phyloP scores from a whole-genome alignment of 2,113 vertebrate genomes.

The Sapajus apella region DNA sequence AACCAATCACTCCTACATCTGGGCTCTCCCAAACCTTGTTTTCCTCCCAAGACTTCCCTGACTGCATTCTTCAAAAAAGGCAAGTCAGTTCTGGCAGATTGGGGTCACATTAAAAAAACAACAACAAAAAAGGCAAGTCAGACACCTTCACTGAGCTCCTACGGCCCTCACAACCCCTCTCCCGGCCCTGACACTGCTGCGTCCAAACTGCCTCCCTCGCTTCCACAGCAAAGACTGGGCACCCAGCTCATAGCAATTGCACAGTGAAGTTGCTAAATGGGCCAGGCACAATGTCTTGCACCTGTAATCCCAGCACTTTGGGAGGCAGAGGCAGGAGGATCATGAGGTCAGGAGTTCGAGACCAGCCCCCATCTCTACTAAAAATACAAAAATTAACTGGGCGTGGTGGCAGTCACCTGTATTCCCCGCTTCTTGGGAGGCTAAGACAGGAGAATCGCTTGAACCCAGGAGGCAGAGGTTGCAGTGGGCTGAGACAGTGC shows the following conservation, averaged over 20 bases:
- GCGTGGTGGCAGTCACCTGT: too few species aligned
- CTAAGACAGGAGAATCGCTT: too few species aligned
- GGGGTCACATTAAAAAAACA: too few species aligned
- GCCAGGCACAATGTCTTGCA: too few species aligned
- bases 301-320: too few species aligned
- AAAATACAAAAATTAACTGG: too few species aligned
- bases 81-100: not conserved
- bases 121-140: not conserved
- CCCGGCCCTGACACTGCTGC: not conserved
- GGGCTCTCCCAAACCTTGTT: not conserved
- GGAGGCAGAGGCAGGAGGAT: too few species aligned
- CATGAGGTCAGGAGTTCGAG: too few species aligned
- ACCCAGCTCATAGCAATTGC: not conserved
- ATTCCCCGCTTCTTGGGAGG: too few species aligned
- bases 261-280: not conserved
- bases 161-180: not conserved
- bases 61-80: not conserved
- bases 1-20: not conserved
- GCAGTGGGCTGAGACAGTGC: too few species aligned
- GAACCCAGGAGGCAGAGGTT: too few species aligned
- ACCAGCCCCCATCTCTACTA: too few species aligned
- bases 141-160: not conserved
- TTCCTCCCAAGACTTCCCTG: not conserved
- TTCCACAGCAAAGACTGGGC: not conserved
- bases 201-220: not conserved